phyloP scores from a whole-genome alignment of 2,797 vertebrate species.

The Menidia menidia region DNA sequence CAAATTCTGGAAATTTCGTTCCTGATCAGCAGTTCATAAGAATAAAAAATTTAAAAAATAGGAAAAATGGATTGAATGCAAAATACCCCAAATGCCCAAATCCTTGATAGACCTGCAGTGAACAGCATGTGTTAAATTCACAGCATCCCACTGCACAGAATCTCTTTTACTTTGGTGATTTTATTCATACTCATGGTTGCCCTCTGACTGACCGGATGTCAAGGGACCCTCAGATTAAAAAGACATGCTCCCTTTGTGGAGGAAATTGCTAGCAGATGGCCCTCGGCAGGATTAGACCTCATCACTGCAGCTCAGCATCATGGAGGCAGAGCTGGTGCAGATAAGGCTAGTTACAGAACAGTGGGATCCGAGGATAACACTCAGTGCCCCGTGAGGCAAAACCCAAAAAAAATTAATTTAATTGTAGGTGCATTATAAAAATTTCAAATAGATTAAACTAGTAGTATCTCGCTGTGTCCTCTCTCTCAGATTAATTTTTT shows the following conservation, averaged over 20 bases:
- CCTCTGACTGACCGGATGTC: constrained; percentile 24
- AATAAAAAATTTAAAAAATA: no score
- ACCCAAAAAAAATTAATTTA: background rate
- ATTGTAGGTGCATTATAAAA: background rate
- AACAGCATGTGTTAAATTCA: no score
- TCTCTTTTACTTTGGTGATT: no score
- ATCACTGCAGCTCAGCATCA: constrained; percentile 40
- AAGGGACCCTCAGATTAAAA: constrained; percentile 63
- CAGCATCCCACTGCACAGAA: background rate
- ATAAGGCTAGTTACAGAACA: constrained; percentile 57
- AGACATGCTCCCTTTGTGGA: constrained; percentile 37
- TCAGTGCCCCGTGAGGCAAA: background rate
- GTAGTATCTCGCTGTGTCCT: background rate
- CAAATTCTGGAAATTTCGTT: no score
- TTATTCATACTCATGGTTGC: constrained; percentile 3
- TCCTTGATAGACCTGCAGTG: no score
- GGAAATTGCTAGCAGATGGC: constrained; percentile 74
- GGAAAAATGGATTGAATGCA: no score
- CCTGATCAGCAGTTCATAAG: no score
- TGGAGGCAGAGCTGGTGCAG: constrained; percentile 44
- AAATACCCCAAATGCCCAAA: no score
- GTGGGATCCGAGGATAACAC: constrained; percentile 18
- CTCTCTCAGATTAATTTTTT: background rate
- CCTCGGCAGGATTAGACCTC: constrained; percentile 62
- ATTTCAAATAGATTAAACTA: background rate